These are phyloP conservation scores for Syngnathoides biaculeatus DNA, from an alignment of 2,113 vertebrate genomes.

Conservation along the genomic window DNA sequence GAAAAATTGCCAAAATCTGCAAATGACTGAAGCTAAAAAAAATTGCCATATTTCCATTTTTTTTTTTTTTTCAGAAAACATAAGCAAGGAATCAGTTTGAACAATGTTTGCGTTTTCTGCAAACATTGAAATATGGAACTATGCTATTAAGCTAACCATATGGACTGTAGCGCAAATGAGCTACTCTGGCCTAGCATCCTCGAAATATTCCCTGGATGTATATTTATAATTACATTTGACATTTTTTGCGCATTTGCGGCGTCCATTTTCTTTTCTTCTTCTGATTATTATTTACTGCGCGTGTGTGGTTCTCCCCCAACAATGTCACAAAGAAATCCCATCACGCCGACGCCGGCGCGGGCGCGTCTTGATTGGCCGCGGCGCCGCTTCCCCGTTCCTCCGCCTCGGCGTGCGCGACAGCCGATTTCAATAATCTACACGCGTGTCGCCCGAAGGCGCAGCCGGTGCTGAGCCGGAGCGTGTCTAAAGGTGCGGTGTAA, in stretches of 20 bases:
- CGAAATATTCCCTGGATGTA: neutral
- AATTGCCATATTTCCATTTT: too few species aligned
- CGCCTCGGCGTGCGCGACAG: slow-evolving; percentile 32
- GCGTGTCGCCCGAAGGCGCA: slow-evolving; percentile 53
- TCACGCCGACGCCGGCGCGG: slow-evolving; percentile 30
- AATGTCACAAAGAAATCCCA: slow-evolving; percentile 38
- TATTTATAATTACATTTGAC: too few species aligned
- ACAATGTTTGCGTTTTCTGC: too few species aligned
- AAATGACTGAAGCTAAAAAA: too few species aligned
- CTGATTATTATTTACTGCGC: too few species aligned
- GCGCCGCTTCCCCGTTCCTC: slow-evolving; percentile 39
- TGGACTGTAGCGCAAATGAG: neutral
- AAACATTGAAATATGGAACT: too few species aligned
- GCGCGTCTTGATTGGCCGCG: slow-evolving; percentile 24
- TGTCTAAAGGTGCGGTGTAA: slow-evolving; percentile 74
- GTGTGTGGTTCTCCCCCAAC: slow-evolving; percentile 26
- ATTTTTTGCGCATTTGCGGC: neutral
- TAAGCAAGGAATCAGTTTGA: too few species aligned
- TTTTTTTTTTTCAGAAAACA: too few species aligned
- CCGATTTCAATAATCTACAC: slow-evolving; percentile 57
- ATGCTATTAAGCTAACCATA: too few species aligned
- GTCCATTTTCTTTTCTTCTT: neutral
- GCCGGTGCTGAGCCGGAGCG: slow-evolving; percentile 55
- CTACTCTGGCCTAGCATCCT: neutral
- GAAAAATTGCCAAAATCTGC: too few species aligned